phyloP scores from a whole-genome alignment of 2,113 vertebrate species.

The Falcunculus frontatus region DNA sequence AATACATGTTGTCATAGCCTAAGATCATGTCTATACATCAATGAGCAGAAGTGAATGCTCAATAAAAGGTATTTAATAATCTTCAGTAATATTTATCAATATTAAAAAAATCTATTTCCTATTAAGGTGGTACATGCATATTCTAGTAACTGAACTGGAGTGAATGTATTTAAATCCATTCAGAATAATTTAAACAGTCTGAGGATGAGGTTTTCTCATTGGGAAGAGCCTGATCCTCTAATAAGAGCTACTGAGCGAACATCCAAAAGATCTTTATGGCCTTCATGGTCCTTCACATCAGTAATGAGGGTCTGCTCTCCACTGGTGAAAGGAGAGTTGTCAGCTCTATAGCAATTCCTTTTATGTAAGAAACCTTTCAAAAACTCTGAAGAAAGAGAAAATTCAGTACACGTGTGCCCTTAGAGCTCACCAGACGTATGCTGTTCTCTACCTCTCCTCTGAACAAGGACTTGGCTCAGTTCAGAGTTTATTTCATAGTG shows the following conservation, averaged over 20 bases:
- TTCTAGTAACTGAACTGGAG: background rate
- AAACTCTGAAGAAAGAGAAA: background rate
- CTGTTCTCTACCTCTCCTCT: background rate
- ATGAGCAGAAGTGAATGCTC: background rate
- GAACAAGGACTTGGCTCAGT: background rate
- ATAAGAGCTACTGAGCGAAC: background rate
- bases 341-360: background rate
- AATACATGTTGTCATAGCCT: background rate
- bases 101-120: background rate
- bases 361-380: background rate
- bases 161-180: background rate
- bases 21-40: background rate
- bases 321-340: background rate
- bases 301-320: background rate
- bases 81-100: background rate
- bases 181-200: background rate
- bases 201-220: background rate
- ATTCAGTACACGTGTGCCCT: fast-evolving
- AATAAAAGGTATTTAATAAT: background rate
- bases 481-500: background rate
- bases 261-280: background rate
- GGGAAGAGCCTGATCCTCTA: background rate
- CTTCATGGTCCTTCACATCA: background rate
- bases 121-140: background rate
- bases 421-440: background rate